Conservation (phyloP, 2,113 vertebrate species). For the Myrmophylax atrothorax region DNA sequence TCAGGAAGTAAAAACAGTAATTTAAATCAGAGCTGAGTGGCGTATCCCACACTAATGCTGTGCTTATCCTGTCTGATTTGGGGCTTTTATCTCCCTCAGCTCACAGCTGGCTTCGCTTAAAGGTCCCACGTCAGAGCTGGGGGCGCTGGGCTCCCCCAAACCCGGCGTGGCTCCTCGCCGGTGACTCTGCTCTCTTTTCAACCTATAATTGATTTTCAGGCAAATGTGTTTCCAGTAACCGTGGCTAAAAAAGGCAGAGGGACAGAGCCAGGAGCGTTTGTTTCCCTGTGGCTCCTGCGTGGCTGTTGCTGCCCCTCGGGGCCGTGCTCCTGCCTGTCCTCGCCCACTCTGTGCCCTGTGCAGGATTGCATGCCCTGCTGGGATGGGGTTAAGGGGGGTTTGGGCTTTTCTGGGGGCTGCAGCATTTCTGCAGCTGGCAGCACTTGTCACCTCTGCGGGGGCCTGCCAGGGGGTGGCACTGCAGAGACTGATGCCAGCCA, state of each 20-base stretch:
- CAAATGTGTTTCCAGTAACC: background rate
- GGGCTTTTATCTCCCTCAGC: conserved; percentile 78
- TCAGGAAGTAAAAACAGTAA: conserved; percentile 67
- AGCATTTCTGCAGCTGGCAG: background rate
- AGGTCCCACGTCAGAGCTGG: conserved; percentile 73
- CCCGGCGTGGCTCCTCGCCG: background rate
- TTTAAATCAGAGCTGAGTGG: conserved; percentile 74
- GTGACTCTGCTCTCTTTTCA: background rate
- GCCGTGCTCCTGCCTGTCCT: background rate
- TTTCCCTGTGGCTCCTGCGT: background rate
- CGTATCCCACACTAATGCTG: conserved; percentile 78
- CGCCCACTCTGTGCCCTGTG: background rate
- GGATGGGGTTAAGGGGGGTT: background rate
- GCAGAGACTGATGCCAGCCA: conserved; percentile 48
- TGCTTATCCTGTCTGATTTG: conserved; percentile 81
- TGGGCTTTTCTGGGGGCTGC: background rate
- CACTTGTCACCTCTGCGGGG: background rate
- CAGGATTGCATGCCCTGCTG: fast-evolving
- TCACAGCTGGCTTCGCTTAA: conserved; percentile 86
- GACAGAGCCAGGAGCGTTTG: background rate
- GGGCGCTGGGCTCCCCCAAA: conserved; percentile 49
- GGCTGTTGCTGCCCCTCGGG: background rate
- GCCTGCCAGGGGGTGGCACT: conserved; percentile 66
- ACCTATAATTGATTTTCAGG: background rate
- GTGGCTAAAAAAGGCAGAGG: background rate